Evolutionary conservation across 1,140 invertebrate species (phyloP).

Genomic region (Rhyacophila brunnea): DNA sequence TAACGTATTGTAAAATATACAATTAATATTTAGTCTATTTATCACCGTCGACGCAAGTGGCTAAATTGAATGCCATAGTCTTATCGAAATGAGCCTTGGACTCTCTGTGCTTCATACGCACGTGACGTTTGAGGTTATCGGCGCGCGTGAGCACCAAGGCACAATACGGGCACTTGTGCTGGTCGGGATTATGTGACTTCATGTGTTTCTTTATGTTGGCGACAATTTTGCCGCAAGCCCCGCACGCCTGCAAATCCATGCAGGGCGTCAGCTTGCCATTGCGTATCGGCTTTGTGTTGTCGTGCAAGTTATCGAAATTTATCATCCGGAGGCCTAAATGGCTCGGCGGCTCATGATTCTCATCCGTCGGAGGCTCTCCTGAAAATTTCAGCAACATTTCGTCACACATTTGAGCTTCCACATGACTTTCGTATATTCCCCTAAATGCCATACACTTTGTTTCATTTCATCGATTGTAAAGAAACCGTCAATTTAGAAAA

Average conservation of each 20-base stretch:
- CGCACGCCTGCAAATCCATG: constrained; percentile 52
- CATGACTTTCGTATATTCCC: too few species aligned
- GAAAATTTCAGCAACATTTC: constrained; percentile 25
- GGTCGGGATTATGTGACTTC: constrained; percentile 68
- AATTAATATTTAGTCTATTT: too few species aligned
- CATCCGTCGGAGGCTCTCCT: constrained; percentile 22
- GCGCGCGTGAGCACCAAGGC: constrained; percentile 66
- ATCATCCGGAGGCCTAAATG: constrained; percentile 4
- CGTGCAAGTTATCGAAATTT: constrained; percentile 12
- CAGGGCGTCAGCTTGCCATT: constrained; percentile 6
- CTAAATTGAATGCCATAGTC: too few species aligned
- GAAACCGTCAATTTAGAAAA: too few species aligned
- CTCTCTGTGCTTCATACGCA: constrained; percentile 63
- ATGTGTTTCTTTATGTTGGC: constrained; percentile 72
- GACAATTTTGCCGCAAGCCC: constrained; percentile 68
- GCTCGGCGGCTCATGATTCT: constrained; percentile 28
- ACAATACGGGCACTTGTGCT: constrained; percentile 67
- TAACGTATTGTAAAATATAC: too few species aligned
- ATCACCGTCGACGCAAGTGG: too few species aligned
- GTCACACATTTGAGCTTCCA: constrained; percentile 1
- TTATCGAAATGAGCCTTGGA: background rate
- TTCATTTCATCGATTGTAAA: too few species aligned
- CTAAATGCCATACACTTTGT: too few species aligned
- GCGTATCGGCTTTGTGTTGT: constrained; percentile 1
- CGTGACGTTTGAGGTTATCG: constrained; percentile 70